These are phyloP conservation scores for Diploscapter pachys DNA, from an alignment of 1,140 invertebrate species.

Conservation along the genomic window DNA sequence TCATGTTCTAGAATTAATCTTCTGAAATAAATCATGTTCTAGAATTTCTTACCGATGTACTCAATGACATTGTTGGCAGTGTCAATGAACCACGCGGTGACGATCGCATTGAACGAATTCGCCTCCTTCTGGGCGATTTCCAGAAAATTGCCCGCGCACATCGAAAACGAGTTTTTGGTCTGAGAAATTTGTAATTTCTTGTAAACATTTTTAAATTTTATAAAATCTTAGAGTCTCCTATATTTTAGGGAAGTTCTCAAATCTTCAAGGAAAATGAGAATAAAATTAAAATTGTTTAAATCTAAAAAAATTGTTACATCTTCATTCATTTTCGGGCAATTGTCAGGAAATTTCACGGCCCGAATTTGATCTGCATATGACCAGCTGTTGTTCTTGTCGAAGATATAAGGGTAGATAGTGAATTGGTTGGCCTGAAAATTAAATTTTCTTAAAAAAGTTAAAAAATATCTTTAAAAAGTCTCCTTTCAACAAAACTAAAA, in stretches of 20 bases:
- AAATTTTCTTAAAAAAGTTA: background rate
- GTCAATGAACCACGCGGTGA: slow-evolving; percentile 29
- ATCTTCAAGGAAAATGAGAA: no score
- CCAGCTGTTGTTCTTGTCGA: slow-evolving; percentile 32
- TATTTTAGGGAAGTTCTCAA: no score
- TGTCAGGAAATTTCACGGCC: slow-evolving; percentile 19
- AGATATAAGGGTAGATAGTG: slow-evolving; percentile 25
- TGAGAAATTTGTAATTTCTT: background rate
- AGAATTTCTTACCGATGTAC: slow-evolving; percentile 13
- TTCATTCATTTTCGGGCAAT: background rate
- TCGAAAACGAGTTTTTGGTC: slow-evolving; percentile 15
- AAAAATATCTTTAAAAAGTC: background rate
- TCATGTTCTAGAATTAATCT: background rate
- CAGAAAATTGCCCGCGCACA: slow-evolving; percentile 30
- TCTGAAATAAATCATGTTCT: background rate
- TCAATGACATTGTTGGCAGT: slow-evolving; percentile 27
- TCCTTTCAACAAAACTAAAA: background rate
- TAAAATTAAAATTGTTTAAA: no score
- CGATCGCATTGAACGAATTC: slow-evolving; percentile 7
- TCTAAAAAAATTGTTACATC: background rate
- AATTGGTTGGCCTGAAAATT: slow-evolving; percentile 20
- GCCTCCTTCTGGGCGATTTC: slow-evolving; percentile 7
- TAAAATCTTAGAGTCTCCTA: no score
- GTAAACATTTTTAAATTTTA: no score
- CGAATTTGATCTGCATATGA: slow-evolving; percentile 16